Conservation (phyloP, 1,140 invertebrate genomes). For the Drosophila willistoni region DNA sequence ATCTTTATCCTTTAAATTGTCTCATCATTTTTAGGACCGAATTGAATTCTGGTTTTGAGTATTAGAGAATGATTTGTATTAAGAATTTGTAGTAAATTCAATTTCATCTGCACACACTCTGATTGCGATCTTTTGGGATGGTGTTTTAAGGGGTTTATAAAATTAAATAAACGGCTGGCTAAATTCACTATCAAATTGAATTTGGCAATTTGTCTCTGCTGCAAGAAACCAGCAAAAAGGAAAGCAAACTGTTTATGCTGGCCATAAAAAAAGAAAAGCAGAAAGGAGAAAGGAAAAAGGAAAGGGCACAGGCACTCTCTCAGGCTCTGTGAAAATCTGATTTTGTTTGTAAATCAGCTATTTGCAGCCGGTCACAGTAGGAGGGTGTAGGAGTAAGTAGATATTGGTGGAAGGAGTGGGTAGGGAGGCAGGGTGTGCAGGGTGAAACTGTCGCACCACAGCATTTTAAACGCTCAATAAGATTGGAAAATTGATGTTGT, state of each 20-base stretch:
- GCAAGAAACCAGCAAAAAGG: slow-evolving; percentile 52
- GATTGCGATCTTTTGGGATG: slow-evolving; percentile 53
- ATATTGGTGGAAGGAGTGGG: not conserved
- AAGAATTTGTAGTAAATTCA: not conserved
- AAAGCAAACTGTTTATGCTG: slow-evolving; percentile 60
- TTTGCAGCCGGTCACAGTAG: slow-evolving; percentile 69
- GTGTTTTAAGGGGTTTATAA: slow-evolving; percentile 41
- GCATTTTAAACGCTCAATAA: slow-evolving; percentile 77
- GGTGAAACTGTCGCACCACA: slow-evolving; percentile 13
- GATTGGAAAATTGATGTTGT: slow-evolving; percentile 79
- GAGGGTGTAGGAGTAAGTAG: not conserved
- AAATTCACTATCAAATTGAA: slow-evolving; percentile 79
- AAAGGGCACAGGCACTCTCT: slow-evolving; percentile 37
- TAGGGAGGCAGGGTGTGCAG: no score
- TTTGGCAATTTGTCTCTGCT: slow-evolving; percentile 74
- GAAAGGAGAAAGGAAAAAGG: slow-evolving; percentile 26
- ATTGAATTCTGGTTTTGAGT: not conserved
- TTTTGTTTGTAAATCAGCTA: slow-evolving; percentile 81
- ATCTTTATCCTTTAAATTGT: no score
- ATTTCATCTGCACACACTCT: slow-evolving; percentile 4
- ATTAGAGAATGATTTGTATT: slow-evolving; percentile 1
- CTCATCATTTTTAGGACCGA: no score
- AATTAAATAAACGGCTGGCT: slow-evolving; percentile 74
- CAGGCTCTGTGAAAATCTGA: slow-evolving; percentile 60
- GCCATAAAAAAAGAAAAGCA: slow-evolving; percentile 44